phyloP scores from a whole-genome alignment of 1,140 invertebrate species.

The Temnothorax nylanderi region DNA sequence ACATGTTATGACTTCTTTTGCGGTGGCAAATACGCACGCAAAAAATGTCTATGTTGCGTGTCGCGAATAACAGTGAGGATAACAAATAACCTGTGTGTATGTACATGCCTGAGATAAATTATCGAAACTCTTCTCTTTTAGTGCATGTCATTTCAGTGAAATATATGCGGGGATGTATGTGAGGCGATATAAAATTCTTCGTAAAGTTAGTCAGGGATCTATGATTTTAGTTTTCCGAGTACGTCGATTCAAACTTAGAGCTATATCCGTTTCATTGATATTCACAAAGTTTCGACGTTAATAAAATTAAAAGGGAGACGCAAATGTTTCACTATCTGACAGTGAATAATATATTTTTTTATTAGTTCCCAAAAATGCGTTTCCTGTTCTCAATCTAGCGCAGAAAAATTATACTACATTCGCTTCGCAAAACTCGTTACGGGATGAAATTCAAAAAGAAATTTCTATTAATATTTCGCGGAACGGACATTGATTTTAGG shows the following conservation, averaged over 20 bases:
- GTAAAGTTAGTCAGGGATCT: conserved; percentile 42
- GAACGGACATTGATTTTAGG: not conserved
- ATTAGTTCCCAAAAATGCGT: conserved; percentile 19
- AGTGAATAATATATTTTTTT: conserved; percentile 44
- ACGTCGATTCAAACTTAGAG: conserved; percentile 39
- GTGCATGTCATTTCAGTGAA: conserved; percentile 31
- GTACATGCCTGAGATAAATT: conserved; percentile 29
- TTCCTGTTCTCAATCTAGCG: conserved; percentile 2
- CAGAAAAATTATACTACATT: conserved; percentile 16
- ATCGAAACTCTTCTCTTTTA: conserved; percentile 43
- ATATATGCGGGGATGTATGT: conserved; percentile 20
- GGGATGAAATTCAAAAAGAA: not conserved
- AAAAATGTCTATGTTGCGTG: conserved; percentile 22
- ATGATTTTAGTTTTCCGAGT: conserved; percentile 54
- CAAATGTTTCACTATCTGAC: conserved; percentile 29
- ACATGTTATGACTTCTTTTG: conserved; percentile 25
- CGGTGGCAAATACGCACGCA: conserved; percentile 12
- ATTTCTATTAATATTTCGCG: conserved; percentile 5
- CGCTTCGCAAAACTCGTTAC: not conserved
- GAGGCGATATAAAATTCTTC: conserved; percentile 33
- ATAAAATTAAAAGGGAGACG: conserved; percentile 52
- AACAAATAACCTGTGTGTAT: conserved; percentile 38
- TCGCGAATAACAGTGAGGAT: conserved; percentile 43
- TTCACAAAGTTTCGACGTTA: conserved; percentile 55
- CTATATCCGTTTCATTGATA: conserved; percentile 52